Percentiles rank a stretch among this genome's conserved stretches.
These are phyloP conservation scores for Aphyosemion australe DNA, from an alignment of 2,113 vertebrate species.

Conservation along the genomic window DNA sequence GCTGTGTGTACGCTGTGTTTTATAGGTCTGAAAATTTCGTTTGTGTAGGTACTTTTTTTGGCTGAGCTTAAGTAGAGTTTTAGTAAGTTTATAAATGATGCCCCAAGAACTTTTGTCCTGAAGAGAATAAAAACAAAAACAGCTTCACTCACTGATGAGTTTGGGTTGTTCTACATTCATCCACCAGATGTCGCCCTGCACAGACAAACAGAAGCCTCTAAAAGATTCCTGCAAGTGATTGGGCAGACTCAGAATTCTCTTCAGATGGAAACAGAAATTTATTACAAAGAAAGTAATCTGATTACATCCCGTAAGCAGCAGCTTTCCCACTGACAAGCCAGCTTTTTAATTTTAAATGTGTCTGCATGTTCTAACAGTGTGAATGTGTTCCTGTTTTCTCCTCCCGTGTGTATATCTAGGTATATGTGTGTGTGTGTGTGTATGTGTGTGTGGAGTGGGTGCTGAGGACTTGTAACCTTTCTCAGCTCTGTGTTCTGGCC, in stretches of 20 bases:
- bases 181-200: constrained; percentile 59
- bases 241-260: not conserved
- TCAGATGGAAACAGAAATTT: not conserved
- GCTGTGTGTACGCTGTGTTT: no score
- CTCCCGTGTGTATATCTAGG: no score
- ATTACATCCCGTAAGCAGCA: not conserved
- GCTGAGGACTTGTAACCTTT: no score
- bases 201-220: not conserved
- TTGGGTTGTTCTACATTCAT: not conserved
- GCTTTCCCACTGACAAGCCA: not conserved
- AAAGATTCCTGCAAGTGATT: not conserved
- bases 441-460: no score
- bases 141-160: no score
- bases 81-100: no score
- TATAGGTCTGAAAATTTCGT: no score
- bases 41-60: no score
- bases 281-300: not conserved
- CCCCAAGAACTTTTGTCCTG: no score
- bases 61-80: no score
- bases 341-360: not conserved
- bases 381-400: not conserved
- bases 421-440: no score
- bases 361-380: not conserved
- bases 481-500: constrained; percentile 23
- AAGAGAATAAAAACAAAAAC: no score